Percentiles rank a stretch among this genome's conserved stretches.
phyloP scores from a whole-genome alignment of 1,140 invertebrate species.

The Chironomus tepperi region DNA sequence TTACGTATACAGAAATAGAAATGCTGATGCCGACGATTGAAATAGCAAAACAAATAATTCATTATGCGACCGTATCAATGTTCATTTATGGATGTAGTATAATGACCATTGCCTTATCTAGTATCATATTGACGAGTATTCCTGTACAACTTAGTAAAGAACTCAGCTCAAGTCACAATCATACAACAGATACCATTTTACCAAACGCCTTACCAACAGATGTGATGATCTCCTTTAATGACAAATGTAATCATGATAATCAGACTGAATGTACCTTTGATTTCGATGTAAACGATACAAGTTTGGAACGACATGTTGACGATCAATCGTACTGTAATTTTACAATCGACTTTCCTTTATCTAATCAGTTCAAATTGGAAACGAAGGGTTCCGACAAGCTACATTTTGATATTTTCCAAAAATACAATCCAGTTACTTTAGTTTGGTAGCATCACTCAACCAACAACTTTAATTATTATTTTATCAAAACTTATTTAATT shows the following conservation, averaged over 20 bases:
- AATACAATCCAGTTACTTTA: not conserved
- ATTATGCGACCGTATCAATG: not conserved
- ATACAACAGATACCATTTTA: not conserved
- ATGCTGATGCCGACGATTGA: not conserved
- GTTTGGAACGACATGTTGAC: not conserved
- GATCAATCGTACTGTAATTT: not conserved
- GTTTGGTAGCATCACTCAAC: constrained; percentile 2
- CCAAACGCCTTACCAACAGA: not conserved
- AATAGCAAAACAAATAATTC: not conserved
- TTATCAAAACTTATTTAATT: too few species aligned
- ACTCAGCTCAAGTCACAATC: not conserved
- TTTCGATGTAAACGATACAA: not conserved
- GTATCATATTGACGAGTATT: not conserved
- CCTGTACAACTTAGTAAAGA: not conserved
- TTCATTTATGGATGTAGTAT: not conserved
- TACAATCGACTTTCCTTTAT: not conserved
- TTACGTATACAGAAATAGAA: not conserved
- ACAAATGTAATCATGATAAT: not conserved
- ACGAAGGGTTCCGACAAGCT: not conserved
- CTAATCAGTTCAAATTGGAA: not conserved
- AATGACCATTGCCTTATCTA: not conserved
- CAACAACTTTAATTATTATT: too few species aligned
- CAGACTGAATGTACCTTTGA: not conserved
- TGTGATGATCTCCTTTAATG: not conserved
- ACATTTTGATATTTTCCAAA: not conserved